Evolutionary conservation across 2,888 invertebrate genomes (phyloP).

Genomic region (Cataglyphis rosenhaueri): DNA sequence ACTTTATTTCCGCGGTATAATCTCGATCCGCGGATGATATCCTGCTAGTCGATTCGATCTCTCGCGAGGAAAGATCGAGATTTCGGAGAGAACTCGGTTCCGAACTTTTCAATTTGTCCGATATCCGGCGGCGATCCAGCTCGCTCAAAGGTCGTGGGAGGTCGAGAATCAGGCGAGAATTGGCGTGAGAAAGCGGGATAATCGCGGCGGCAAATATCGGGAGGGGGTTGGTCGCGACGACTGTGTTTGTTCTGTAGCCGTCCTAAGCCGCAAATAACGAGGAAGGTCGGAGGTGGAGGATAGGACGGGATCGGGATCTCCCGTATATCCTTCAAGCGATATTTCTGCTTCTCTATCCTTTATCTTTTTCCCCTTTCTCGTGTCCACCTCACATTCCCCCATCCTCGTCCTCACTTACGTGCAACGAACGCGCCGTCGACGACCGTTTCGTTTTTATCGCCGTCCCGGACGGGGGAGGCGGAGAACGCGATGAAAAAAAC

Average conservation of each 20-base stretch:
- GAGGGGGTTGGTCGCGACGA: conserved; percentile 26
- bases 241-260: conserved; percentile 60
- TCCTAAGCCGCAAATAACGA: conserved; percentile 69
- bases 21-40: conserved; percentile 39
- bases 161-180: neutral
- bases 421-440: conserved; percentile 7
- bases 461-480: neutral
- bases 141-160: conserved; percentile 11
- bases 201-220: conserved; percentile 63
- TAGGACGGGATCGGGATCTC: conserved; percentile 22
- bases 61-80: conserved; percentile 6
- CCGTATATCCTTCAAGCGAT: conserved; percentile 22
- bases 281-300: conserved; percentile 34
- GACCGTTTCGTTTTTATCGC: conserved; percentile 22
- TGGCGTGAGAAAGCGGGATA: conserved; percentile 48
- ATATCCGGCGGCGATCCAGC: conserved; percentile 24
- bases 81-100: conserved; percentile 13
- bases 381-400: neutral
- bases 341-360: conserved; percentile 29
- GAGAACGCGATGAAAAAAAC: neutral
- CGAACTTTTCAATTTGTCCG: conserved; percentile 64
- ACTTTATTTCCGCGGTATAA: conserved; percentile 48
- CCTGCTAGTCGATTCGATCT: conserved; percentile 29
- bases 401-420: neutral
- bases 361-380: neutral